Base-by-base conservation (phyloP, 2,113 vertebrate genomes). In the Erpornis zantholeuca region DNA sequence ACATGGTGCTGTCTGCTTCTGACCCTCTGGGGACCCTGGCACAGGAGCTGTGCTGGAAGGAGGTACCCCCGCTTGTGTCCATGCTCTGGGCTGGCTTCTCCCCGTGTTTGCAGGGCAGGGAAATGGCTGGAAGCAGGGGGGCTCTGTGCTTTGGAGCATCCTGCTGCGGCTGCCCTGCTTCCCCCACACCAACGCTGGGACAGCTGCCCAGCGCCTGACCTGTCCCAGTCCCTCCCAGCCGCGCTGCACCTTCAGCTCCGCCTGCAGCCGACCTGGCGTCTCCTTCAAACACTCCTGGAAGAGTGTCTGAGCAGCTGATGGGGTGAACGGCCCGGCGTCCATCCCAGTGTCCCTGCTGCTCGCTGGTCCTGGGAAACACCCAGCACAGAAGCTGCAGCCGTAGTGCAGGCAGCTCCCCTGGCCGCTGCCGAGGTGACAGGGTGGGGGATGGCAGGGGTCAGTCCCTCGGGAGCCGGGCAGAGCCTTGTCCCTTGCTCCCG, bases 301-400 rank as follows among this genome's bases (percentile, higher is more conserved):
- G 7, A 8, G 42, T 0, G n/a, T 12, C 49, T 2, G 66, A 44
- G 57, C 61, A 5, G 68, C 60, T 31, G 29, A 31, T 1, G 59
- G n/a, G 54, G 49, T 28, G 54, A 88, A 4, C 0, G 2, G 53
- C 79, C 79, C 7, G 0, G 23, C 1, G 1, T 12, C 29, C 66
- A 7, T 19, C n/a, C 0, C 61, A 0, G 23, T 0, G 5, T 8
- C 54, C 16, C 42, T 19, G 60, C 72, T 5, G 66, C 9, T 6
- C 22, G 0, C 53, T 12, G 15, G 5, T 17, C 52, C 44, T 2
- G 10, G 35, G 53, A 53, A 57, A 64, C 0, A 21, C 28, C 36
- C 17, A 7, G 16, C 29, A 2, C 44, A 4, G 78, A 2, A 52
- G 33, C 69, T 1, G n/a, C 56, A 71, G 75, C 35, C 21, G 31